These are phyloP conservation scores for Sphaerophoria rueppellii DNA, from an alignment of 2,888 invertebrate species.

Conservation along the genomic window DNA sequence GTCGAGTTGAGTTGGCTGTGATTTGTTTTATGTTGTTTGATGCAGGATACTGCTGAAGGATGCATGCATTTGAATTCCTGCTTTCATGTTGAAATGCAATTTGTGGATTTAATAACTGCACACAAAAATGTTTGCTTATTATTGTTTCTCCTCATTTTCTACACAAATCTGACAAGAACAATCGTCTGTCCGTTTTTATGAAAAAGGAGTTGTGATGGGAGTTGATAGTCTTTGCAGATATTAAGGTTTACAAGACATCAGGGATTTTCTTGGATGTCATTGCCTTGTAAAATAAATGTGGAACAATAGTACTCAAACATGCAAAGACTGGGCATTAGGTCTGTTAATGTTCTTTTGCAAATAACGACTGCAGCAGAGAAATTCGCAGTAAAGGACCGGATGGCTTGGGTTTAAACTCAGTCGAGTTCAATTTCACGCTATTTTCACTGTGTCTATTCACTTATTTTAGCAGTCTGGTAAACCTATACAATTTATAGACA, in stretches of 20 bases:
- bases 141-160: neutral
- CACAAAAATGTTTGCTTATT: constrained; percentile 9
- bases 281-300: constrained; percentile 14
- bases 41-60: neutral
- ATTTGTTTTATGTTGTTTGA: neutral
- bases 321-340: too few species aligned
- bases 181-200: too few species aligned
- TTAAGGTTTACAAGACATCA: constrained; percentile 26
- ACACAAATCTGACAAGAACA: constrained; percentile 30
- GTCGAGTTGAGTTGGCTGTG: neutral
- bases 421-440: too few species aligned
- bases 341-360: too few species aligned
- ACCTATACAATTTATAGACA: too few species aligned
- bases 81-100: constrained; percentile 35
- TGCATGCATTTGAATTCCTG: neutral
- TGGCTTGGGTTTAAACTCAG: too few species aligned
- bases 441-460: too few species aligned
- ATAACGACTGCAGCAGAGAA: too few species aligned
- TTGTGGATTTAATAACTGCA: constrained; percentile 57
- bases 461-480: too few species aligned
- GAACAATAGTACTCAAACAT: neutral
- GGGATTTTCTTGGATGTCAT: neutral
- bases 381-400: too few species aligned
- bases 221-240: too few species aligned
- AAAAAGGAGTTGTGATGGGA: too few species aligned